These are phyloP conservation scores for Cephus sareptanus DNA, from an alignment of 2,888 invertebrate species.

Conservation along the genomic window DNA sequence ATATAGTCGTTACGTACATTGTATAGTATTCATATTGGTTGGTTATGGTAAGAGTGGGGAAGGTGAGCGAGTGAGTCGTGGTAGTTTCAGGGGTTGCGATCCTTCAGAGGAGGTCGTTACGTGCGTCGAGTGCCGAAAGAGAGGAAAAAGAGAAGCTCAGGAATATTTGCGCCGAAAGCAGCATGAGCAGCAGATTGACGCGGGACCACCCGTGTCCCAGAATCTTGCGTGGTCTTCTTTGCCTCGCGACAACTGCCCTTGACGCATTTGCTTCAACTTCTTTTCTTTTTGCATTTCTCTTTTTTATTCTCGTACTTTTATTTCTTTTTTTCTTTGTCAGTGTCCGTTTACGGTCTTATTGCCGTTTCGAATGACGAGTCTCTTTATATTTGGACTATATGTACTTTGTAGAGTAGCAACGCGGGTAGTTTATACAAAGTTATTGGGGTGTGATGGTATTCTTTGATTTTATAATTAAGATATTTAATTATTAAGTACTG, in stretches of 20 bases:
- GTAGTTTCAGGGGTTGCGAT: neutral
- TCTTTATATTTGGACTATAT: neutral
- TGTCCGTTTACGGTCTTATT: neutral
- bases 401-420: neutral
- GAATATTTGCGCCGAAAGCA: constrained; percentile 62
- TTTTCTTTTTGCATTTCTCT: neutral
- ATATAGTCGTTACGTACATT: neutral
- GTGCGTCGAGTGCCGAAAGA: constrained; percentile 43
- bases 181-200: constrained; percentile 61
- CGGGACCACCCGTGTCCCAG: constrained; percentile 57
- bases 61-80: neutral
- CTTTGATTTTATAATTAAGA: neutral
- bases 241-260: constrained; percentile 32
- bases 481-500: neutral
- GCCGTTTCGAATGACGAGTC: neutral
- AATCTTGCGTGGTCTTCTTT: constrained; percentile 43
- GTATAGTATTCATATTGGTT: neutral
- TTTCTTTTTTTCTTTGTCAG: neutral
- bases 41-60: neutral
- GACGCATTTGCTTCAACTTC: neutral
- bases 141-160: constrained; percentile 41
- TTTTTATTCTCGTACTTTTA: neutral
- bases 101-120: constrained; percentile 34
- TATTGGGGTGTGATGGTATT: neutral
- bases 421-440: neutral